These are phyloP conservation scores for Falco punctatus DNA, from an alignment of 2,113 vertebrate species.

Conservation along the genomic window DNA sequence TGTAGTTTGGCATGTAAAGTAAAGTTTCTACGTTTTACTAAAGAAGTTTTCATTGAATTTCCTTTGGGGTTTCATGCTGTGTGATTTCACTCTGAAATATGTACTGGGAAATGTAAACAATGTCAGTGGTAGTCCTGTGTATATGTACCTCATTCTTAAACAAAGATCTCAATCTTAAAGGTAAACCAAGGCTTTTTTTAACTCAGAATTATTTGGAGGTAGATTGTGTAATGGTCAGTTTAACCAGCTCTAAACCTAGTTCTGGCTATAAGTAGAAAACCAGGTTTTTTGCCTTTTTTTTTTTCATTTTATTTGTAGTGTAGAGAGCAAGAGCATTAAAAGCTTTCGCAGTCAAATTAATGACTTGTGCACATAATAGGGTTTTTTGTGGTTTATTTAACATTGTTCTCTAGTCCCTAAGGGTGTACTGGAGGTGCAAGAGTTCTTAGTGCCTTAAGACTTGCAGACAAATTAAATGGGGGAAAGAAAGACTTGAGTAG, in stretches of 20 bases:
- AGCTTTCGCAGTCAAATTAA: not conserved
- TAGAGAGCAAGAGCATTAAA: not conserved
- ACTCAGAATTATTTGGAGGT: not conserved
- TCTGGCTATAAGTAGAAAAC: not conserved
- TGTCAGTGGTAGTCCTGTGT: not conserved
- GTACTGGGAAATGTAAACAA: not conserved
- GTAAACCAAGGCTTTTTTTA: not conserved
- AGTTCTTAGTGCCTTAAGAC: not conserved
- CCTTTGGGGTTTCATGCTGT: not conserved
- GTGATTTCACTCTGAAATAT: not conserved
- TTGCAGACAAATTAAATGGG: not conserved
- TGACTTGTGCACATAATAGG: not conserved
- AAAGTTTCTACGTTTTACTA: constrained; percentile 79
- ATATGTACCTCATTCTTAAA: not conserved
- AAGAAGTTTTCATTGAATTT: not conserved
- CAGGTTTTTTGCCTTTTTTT: not conserved
- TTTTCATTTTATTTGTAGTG: not conserved
- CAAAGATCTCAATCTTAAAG: not conserved
- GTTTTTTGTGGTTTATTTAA: not conserved
- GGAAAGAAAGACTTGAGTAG: not conserved
- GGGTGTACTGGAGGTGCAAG: not conserved
- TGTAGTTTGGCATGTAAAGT: constrained; percentile 77
- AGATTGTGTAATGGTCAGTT: not conserved
- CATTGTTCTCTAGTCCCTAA: not conserved
- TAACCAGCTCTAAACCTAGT: not conserved